phyloP scores from a whole-genome alignment of 2,113 vertebrate species.

The Phoxinus phoxinus region DNA sequence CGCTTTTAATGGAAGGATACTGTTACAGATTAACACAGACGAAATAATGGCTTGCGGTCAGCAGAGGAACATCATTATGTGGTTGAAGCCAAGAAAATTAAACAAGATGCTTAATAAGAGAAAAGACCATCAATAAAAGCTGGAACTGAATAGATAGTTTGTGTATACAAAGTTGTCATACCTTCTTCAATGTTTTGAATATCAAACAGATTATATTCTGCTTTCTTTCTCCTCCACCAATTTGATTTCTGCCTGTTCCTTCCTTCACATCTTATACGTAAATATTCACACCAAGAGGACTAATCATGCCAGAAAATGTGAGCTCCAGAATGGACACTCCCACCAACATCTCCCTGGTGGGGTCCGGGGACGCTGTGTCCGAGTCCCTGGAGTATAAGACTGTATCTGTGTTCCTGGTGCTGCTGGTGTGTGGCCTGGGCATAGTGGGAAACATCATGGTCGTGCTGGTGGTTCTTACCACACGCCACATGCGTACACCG shows the following conservation, averaged over 20 bases:
- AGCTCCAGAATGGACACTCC: slow-evolving; percentile 72
- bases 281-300: not conserved
- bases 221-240: not conserved
- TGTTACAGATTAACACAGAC: slow-evolving; percentile 33
- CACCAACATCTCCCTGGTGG: slow-evolving; percentile 74
- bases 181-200: not conserved
- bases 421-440: slow-evolving; percentile 77
- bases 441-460: slow-evolving; percentile 85
- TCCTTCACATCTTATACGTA: not conserved
- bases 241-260: not conserved
- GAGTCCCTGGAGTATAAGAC: slow-evolving; percentile 77
- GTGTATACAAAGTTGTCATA: not conserved
- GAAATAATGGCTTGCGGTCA: slow-evolving; percentile 1
- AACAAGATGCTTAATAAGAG: slow-evolving; percentile 5
- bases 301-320: slow-evolving; percentile 71
- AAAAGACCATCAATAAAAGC: slow-evolving; percentile 3
- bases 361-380: slow-evolving; percentile 47
- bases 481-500: slow-evolving; percentile 78
- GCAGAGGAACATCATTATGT: not conserved
- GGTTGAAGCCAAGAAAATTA: slow-evolving; percentile 18
- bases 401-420: slow-evolving; percentile 77
- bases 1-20: slow-evolving; percentile 47
- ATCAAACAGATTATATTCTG: not conserved
- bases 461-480: slow-evolving; percentile 81
- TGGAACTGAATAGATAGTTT: not conserved